Evolutionary conservation across 2,797 vertebrate genomes (phyloP).

Genomic region (Molossus molossus): DNA sequence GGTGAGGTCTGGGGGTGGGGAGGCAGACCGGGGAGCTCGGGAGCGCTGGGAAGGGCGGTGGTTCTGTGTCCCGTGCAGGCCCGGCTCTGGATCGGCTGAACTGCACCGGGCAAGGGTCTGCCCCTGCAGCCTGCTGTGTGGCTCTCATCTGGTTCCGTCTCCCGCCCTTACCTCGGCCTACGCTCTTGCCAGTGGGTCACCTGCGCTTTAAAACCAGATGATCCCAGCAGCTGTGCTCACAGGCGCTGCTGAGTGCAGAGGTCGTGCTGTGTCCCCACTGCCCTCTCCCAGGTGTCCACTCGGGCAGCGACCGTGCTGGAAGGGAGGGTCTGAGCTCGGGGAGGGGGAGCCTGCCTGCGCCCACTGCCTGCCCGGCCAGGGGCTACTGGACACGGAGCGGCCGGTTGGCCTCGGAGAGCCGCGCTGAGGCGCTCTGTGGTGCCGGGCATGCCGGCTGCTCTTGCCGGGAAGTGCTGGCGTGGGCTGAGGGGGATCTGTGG

Average conservation of each 20-base stretch:
- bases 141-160: neutral
- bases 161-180: accelerated
- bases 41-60: accelerated
- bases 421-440: accelerated
- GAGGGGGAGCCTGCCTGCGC: neutral
- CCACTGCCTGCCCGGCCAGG: neutral
- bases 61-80: accelerated
- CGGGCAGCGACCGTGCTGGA: neutral
- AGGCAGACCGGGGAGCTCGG: accelerated
- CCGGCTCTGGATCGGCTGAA: neutral
- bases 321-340: neutral
- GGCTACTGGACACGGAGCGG: neutral
- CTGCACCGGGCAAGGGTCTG: too few species aligned
- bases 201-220: neutral
- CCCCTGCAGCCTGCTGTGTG: accelerated
- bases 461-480: neutral
- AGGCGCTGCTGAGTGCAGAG: accelerated
- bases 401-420: neutral
- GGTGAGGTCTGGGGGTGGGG: conserved; percentile 87
- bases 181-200: accelerated
- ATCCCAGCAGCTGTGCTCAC: accelerated
- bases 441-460: accelerated
- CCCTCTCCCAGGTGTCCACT: neutral
- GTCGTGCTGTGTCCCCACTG: accelerated
- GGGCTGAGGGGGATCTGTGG: neutral